Conservation (phyloP, 1,140 invertebrate genomes). For the Galleria mellonella region DNA sequence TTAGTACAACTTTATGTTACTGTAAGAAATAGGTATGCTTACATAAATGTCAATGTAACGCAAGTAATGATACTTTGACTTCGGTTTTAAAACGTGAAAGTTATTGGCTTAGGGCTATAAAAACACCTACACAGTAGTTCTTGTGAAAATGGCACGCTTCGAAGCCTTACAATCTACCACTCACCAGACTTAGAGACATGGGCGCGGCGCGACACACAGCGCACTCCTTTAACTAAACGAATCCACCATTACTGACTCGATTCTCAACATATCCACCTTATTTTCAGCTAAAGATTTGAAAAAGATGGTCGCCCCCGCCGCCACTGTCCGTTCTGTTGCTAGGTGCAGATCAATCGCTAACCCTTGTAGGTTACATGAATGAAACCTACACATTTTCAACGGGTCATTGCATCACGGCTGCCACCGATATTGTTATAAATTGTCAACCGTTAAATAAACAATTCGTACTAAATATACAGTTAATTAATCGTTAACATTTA, state of each 20-base stretch:
- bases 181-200: constrained; percentile 67
- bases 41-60: no score
- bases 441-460: neutral
- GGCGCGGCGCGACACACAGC: constrained; percentile 60
- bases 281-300: constrained; percentile 35
- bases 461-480: neutral
- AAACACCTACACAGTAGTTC: constrained; percentile 26
- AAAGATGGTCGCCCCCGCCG: constrained; percentile 33
- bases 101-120: constrained; percentile 24
- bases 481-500: constrained; percentile 5
- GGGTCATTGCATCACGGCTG: constrained; percentile 14
- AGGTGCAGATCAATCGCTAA: constrained; percentile 53
- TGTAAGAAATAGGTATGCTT: no score
- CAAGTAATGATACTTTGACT: neutral
- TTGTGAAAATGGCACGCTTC: constrained; percentile 50
- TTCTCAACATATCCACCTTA: constrained; percentile 43
- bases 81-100: constrained; percentile 14
- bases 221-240: constrained; percentile 63
- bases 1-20: no score
- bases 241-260: constrained; percentile 55
- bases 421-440: no score
- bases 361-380: constrained; percentile 59
- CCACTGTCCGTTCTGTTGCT: constrained; percentile 40
- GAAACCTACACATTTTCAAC: constrained; percentile 51
- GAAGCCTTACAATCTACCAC: constrained; percentile 67